phyloP scores from a whole-genome alignment of 2,888 invertebrate genomes.

The Hypena proboscidalis region DNA sequence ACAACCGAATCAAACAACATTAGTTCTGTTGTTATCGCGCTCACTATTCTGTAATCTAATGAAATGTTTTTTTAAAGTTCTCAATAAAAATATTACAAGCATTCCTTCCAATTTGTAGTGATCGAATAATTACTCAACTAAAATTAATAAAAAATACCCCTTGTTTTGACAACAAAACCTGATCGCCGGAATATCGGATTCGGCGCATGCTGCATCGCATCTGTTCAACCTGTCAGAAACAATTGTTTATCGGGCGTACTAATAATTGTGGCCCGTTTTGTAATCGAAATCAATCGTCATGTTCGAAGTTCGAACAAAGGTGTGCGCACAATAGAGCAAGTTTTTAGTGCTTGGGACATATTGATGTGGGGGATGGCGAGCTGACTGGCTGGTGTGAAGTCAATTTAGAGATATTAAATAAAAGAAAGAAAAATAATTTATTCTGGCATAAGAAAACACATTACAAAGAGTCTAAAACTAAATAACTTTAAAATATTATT shows the following conservation, averaged over 20 bases:
- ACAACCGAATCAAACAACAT: too few species aligned
- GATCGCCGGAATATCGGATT: slow-evolving; percentile 32
- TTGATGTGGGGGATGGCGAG: slow-evolving; percentile 20
- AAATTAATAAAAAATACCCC: slow-evolving; percentile 5
- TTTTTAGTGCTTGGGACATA: slow-evolving; percentile 63
- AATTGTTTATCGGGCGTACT: slow-evolving; percentile 56
- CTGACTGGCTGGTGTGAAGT: slow-evolving; percentile 11
- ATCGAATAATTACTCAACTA: too few species aligned
- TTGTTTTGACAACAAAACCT: slow-evolving; percentile 22
- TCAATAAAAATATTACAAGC: too few species aligned
- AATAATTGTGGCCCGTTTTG: slow-evolving; percentile 76
- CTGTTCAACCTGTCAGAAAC: slow-evolving; percentile 59
- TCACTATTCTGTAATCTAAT: too few species aligned
- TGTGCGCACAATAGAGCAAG: slow-evolving; percentile 62
- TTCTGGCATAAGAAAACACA: too few species aligned
- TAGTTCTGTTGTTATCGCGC: too few species aligned
- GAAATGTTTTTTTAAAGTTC: too few species aligned
- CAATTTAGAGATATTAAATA: background rate
- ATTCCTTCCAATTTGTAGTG: too few species aligned
- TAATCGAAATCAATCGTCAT: slow-evolving; percentile 77
- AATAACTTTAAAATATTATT: too few species aligned
- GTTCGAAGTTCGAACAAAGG: slow-evolving; percentile 76
- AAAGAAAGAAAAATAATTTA: too few species aligned
- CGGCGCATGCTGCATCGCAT: slow-evolving; percentile 43
- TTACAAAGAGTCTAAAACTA: too few species aligned